Evolutionary conservation across 2,888 invertebrate species (phyloP), one percentile per base, ranked within the genome.

Genomic region (Fragum fragum): DNA sequence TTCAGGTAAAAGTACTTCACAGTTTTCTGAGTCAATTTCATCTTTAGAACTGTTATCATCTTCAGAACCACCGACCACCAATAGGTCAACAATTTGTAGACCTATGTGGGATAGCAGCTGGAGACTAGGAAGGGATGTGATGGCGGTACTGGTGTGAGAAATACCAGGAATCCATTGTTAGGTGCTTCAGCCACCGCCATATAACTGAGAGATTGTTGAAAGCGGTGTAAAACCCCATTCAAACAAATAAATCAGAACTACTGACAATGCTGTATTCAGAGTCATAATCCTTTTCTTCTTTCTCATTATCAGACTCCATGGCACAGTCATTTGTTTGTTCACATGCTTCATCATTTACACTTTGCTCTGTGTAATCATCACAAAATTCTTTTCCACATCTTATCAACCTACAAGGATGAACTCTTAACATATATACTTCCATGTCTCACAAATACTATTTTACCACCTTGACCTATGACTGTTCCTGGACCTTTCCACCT

Each of bases 401-500:
- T 69, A 53, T 52, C 16, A 85, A 53, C 73, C 87, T 79, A 53
- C 77, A 72, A 21, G 79, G 68, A 73, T 83, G 81, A 11, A 85
- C 83, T 63, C 83, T 61, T 1, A n/a, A 86, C 79, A 70, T 68
- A 69, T 1, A 71, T 63, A 11, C 83, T 81, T 18, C 87, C 85
- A 78, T 88, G 88, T 59, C 81, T 68, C 16, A 85, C 85, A 81
- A 88, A 85, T 5, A 87, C 79, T n/a, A 85, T 81, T 52, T 68
- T 71, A 5, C 83, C 83, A 77, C 85, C 85, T 68, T 85, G 81
- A 42, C 85, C 85, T 57, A 86, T 87, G 0, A 86, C 84, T 47
- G 26, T 61, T 29, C 78, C 86, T 23, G 82, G 82, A 14, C 84
- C 81, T 66, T 78, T 87, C 86, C 87, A 86, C 68, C 82, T 72